Base-by-base conservation (phyloP, 2,113 vertebrate species). In the Gulo gulo region DNA sequence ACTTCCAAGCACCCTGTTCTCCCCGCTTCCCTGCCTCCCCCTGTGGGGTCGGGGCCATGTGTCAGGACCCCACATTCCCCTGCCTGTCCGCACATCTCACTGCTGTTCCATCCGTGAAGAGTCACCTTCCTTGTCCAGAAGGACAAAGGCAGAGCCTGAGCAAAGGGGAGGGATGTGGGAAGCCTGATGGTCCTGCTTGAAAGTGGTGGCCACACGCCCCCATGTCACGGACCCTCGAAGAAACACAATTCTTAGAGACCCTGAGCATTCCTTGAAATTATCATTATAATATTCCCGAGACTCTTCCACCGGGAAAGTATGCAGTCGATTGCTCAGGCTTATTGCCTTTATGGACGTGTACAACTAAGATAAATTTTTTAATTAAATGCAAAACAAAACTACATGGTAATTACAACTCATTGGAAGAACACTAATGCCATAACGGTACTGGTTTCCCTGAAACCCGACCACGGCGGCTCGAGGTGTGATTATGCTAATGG, bases 161-260 rank as follows among this genome's bases (percentile, higher is more conserved):
- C 1, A 20, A 69, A 42, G n/a, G 15, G 69, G 85, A 55, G 50
- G 50, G 50, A n/a, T 15, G 31, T 57, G 50, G 50, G 34, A 55
- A 71, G 9, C 34, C 24, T 16, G n/a, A 24, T 15, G 23, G 34
- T n/a, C 34, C 47, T 55, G 23, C 47, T 26, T 1, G 8, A 16
- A 29, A 14, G 67, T 18, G 1, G 59, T 12, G 42, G 31, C 61
- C 63, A 23, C 20, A 0, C 4, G 5, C 45, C n/a, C 36, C 26
- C 7, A 21, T 42, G 36, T 29, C 36, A 0, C 7, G 5, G 50
- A 55, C 24, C 50, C 18, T 31, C 6, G 1, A 36, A 4, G 3
- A 20, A 7, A 74, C 67, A 24, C 24, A 9, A 31, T 29, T 55
- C 50, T 55, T 47, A 7, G 4, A 16, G 26, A 16, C 29, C 13